phyloP scores from a whole-genome alignment of 2,888 invertebrate genomes.

The Agonopterix arenella region DNA sequence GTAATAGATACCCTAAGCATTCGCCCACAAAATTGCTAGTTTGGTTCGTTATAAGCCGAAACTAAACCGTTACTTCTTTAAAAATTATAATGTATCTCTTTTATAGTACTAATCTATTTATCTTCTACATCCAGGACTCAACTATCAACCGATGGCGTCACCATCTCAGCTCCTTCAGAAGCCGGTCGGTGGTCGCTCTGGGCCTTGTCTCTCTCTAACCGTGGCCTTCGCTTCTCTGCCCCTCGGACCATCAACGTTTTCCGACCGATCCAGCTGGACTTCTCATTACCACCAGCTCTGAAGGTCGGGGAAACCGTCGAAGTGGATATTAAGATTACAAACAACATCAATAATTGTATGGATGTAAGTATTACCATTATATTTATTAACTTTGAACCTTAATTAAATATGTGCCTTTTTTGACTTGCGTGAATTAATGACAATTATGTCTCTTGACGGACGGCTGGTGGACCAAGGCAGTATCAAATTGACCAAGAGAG shows the following conservation, averaged over 20 bases:
- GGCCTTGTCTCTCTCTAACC: conserved; percentile 76
- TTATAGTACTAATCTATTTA: no score
- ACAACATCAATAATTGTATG: conserved; percentile 82
- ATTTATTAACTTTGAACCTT: no score
- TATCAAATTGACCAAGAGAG: no score
- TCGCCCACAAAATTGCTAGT: no score
- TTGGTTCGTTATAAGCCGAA: no score
- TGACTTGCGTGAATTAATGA: no score
- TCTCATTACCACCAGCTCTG: conserved; percentile 76
- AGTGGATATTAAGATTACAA: conserved; percentile 82
- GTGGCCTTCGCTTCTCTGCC: conserved; percentile 73
- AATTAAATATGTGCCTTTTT: no score
- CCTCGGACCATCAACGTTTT: conserved; percentile 79
- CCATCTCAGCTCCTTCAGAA: conserved; percentile 77
- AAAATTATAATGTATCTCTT: no score
- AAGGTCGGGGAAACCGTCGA: conserved; percentile 80
- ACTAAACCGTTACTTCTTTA: no score
- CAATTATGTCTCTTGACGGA: no score
- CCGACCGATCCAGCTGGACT: conserved; percentile 79
- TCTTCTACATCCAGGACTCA: conserved; percentile 56
- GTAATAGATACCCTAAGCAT: no score
- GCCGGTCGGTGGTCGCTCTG: conserved; percentile 81
- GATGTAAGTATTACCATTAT: conserved; percentile 71
- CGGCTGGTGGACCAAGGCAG: no score
- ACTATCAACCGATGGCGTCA: conserved; percentile 76